Conservation (phyloP, 1,140 invertebrate species). For the Drosophila biarmipes region DNA sequence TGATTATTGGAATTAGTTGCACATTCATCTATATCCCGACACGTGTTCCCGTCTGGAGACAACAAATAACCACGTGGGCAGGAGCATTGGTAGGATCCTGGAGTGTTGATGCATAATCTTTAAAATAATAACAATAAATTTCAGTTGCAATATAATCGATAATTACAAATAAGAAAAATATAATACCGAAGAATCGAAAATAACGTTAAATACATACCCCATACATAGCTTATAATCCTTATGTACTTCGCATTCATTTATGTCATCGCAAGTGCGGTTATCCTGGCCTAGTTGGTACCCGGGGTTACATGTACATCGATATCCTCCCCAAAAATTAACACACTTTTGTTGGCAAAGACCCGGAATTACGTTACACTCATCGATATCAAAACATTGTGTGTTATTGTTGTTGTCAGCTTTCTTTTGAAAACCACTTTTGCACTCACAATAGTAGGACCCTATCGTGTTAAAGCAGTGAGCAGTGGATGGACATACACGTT, state of each 20-base stretch:
- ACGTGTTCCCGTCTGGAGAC: conserved; percentile 88
- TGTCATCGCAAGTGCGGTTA: conserved; percentile 92
- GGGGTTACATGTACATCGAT: conserved; percentile 90
- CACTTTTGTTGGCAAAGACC: conserved; percentile 93
- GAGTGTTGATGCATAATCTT: conserved; percentile 92
- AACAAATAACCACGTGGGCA: conserved; percentile 94
- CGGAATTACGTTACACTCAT: conserved; percentile 88
- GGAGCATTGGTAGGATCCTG: conserved; percentile 93
- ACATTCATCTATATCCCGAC: conserved; percentile 97
- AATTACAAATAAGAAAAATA: too few relatives aligned
- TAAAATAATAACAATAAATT: neutral
- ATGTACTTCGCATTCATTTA: conserved; percentile 94
- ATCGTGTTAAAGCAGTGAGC: conserved; percentile 91
- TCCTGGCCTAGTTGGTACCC: conserved; percentile 90
- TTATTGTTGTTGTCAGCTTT: conserved; percentile 73
- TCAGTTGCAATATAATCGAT: too few relatives aligned
- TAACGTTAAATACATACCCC: conserved; percentile 85
- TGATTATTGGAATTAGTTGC: conserved; percentile 84
- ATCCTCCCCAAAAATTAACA: conserved; percentile 93
- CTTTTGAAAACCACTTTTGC: conserved; percentile 90
- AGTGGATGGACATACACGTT: conserved; percentile 86
- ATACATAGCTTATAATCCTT: conserved; percentile 90
- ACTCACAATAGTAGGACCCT: conserved; percentile 93
- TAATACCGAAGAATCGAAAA: neutral
- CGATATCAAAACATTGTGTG: conserved; percentile 87